A percentile compares a stretch with the other conserved stretches of the same genome.
Conservation (phyloP, 1,140 invertebrate genomes). For the Paraescarpia echinospica region DNA sequence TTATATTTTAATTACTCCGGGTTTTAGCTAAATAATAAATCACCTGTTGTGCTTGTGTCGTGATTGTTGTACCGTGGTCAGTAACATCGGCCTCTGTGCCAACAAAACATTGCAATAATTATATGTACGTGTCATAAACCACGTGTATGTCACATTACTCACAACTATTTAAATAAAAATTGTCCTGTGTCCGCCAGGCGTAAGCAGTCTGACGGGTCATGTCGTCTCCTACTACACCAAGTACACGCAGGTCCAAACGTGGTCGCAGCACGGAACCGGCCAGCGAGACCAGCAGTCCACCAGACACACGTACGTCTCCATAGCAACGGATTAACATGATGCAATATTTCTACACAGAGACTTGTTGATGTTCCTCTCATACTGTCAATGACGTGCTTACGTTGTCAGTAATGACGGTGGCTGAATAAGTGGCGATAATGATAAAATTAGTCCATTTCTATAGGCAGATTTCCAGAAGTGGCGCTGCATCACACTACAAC, state of each 20-base stretch:
- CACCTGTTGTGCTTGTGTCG: no score
- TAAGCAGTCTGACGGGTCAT: conserved; percentile 13
- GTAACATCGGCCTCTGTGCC: not conserved
- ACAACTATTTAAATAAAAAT: not conserved
- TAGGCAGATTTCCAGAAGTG: not conserved
- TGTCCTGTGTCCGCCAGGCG: not conserved
- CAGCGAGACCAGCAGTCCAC: conserved; percentile 38
- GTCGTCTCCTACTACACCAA: conserved; percentile 38
- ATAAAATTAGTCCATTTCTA: no score
- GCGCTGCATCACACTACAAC: not conserved
- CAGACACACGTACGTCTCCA: not conserved
- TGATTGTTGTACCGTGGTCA: no score
- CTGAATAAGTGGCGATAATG: no score
- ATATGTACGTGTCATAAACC: not conserved
- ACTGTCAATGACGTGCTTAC: no score
- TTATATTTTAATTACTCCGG: no score
- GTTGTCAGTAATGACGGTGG: no score
- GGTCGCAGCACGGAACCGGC: conserved; percentile 24
- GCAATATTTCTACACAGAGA: not conserved
- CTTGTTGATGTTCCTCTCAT: no score
- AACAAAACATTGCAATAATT: not conserved
- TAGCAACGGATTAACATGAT: not conserved
- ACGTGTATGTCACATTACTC: not conserved
- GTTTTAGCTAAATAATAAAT: no score
- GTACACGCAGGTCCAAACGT: conserved; percentile 39